Evolutionary conservation across 1,140 invertebrate genomes (phyloP), one percentile per base, ranked within the genome.

Genomic region (Ptiloglossa arizonensis): DNA sequence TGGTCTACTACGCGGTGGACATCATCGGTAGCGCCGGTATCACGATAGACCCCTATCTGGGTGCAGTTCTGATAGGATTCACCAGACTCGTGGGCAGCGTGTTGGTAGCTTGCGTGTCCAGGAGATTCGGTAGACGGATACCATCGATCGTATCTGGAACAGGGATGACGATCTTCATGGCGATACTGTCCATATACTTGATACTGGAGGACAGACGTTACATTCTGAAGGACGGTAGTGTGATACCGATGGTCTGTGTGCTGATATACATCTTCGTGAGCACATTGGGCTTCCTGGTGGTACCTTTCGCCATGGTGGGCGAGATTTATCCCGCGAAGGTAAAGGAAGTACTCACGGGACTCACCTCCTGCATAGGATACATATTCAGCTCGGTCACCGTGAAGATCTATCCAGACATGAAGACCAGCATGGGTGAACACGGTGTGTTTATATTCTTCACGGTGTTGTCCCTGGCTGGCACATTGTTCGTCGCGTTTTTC

Each of bases 231-330:
- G 86, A 90, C 76, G 50, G 77, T 48, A 83, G 89, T 29, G 0
- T 93, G 62, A 67, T 94, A 1, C 94, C 95, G 0, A 90, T 94
- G 0, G 73, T 93, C 15, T 91, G 93, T 5, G 88, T 95, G n/a
- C 76, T 95, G 1, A 83, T 93, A 50, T 95, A 95, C 77, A 95
- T 95, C 68, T 92, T 95, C 32, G 91, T 93, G 9, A 95, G 94
- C 70, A 95, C 95, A 0, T 50, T 95, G 2, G 95, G 95, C 1
- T 95, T 95, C 57, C 90, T 95, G 22, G 94, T 94, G 0, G 72
- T 96, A 8, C 96, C 96, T 0, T 96, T 96, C 92, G 94, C 96
- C 5, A 94, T 97, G 93, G 93, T 96, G 73, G 95, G 96, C 0
- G 96, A 97, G 90, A 92, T 96, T 0, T 96, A 95, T 78, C 96